phyloP scores from a whole-genome alignment of 1,140 invertebrate species.

The Drosophila parabipectinata region DNA sequence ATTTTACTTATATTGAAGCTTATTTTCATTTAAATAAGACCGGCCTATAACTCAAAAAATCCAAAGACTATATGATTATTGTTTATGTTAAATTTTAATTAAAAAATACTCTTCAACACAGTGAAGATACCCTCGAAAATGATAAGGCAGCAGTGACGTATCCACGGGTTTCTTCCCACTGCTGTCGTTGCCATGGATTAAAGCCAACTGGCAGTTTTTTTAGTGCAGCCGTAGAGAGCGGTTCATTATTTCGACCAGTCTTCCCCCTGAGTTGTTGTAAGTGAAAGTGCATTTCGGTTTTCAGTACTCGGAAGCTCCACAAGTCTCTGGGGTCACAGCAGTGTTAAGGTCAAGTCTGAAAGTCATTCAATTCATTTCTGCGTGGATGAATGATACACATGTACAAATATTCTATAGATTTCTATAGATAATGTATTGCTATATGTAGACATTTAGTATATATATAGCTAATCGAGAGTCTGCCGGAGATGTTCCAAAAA shows the following conservation, averaged over 20 bases:
- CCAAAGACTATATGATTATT: background rate
- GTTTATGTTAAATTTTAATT: background rate
- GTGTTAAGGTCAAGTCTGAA: constrained; percentile 52
- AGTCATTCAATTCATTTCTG: constrained; percentile 20
- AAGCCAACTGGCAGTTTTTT: constrained; percentile 66
- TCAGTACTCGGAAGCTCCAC: constrained; percentile 43
- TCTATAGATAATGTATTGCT: constrained; percentile 17
- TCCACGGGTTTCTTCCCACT: constrained; percentile 8
- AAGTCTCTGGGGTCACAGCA: constrained; percentile 45
- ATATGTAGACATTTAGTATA: constrained; percentile 17
- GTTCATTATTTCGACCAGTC: constrained; percentile 35
- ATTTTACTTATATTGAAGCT: too few relatives aligned
- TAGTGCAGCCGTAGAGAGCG: constrained; percentile 61
- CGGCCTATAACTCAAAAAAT: background rate
- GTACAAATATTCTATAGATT: constrained; percentile 1
- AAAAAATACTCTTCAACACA: background rate
- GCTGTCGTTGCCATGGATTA: constrained; percentile 39
- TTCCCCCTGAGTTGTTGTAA: constrained; percentile 59
- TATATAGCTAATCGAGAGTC: constrained; percentile 52
- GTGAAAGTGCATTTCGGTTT: constrained; percentile 60
- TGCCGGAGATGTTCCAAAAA: constrained; percentile 46
- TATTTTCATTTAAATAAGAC: too few relatives aligned
- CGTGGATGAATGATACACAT: constrained; percentile 5
- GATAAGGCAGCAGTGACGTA: constrained; percentile 28
- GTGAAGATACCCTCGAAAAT: background rate